These are phyloP conservation scores for Fissipunctia ypsillon DNA, from an alignment of 2,888 invertebrate genomes.

Conservation along the genomic window DNA sequence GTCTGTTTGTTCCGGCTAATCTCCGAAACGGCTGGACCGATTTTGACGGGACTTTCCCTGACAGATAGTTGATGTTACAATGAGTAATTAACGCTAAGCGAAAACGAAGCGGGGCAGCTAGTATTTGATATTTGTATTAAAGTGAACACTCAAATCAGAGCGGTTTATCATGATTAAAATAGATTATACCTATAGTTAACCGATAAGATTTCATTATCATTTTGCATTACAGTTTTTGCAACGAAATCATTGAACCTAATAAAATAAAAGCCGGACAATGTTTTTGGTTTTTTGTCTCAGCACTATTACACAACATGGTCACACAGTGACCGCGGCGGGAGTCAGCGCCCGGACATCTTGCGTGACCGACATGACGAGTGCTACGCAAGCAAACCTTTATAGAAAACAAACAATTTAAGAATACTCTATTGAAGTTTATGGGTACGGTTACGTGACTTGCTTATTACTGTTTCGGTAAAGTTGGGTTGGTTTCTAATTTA, in stretches of 20 bases:
- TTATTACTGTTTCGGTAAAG: constrained; percentile 19
- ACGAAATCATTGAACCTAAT: constrained; percentile 41
- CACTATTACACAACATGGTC: constrained; percentile 52
- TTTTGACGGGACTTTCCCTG: too few species aligned
- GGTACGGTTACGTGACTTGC: constrained; percentile 40
- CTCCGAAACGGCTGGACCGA: too few species aligned
- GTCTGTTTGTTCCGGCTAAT: too few species aligned
- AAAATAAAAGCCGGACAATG: constrained; percentile 35
- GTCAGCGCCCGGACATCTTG: constrained; percentile 61
- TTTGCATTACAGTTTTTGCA: constrained; percentile 27
- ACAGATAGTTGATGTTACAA: too few species aligned
- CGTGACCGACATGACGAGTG: constrained; percentile 55
- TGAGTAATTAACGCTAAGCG: too few species aligned
- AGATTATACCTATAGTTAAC: too few species aligned
- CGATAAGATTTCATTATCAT: constrained; percentile 18
- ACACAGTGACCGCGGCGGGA: constrained; percentile 61
- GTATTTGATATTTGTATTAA: too few species aligned
- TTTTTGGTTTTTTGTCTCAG: constrained; percentile 42
- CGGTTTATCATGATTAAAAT: too few species aligned
- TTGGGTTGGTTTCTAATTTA: constrained; percentile 23
- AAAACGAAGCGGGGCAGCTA: too few species aligned
- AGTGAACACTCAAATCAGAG: too few species aligned
- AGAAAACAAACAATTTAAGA: constrained; percentile 54
- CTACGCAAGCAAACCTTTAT: constrained; percentile 48
- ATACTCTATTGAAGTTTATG: constrained; percentile 46